Evolutionary conservation across 35 echinoderm and acorn worm species (phyloP).

Genomic region (Amphiura filiformis): DNA sequence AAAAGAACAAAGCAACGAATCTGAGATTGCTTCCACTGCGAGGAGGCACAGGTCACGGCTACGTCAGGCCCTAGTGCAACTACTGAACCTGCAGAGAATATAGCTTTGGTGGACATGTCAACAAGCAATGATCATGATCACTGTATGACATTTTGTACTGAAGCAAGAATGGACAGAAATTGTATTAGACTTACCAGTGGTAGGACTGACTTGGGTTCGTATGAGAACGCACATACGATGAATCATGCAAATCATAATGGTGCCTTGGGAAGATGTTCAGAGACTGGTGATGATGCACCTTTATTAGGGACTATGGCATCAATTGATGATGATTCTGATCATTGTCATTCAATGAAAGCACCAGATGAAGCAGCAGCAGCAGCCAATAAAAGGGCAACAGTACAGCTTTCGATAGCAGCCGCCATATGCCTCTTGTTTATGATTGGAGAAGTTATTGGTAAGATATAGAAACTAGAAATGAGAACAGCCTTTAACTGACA

Average conservation of each 20-base stretch:
- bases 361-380: not conserved
- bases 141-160: no score
- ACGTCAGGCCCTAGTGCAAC: no score
- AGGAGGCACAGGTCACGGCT: no score
- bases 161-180: not conserved
- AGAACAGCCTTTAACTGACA: no score
- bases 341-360: slow-evolving; percentile 20
- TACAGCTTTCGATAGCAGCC: slow-evolving; percentile 26
- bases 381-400: slow-evolving; percentile 24
- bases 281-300: not conserved
- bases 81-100: no score
- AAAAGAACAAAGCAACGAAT: no score
- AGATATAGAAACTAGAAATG: no score
- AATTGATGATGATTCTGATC: not conserved
- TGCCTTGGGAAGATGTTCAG: not conserved
- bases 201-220: not conserved
- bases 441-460: slow-evolving; percentile 54
- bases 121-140: no score
- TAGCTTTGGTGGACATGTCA: no score
- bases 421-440: slow-evolving; percentile 38
- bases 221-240: not conserved
- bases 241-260: not conserved
- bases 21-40: no score
- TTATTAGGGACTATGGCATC: not conserved
- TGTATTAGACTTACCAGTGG: not conserved